Percentiles rank a stretch among this genome's conserved stretches.
Evolutionary conservation across 2,888 invertebrate species (phyloP).

Genomic region (Xanthostigma xanthostigma): DNA sequence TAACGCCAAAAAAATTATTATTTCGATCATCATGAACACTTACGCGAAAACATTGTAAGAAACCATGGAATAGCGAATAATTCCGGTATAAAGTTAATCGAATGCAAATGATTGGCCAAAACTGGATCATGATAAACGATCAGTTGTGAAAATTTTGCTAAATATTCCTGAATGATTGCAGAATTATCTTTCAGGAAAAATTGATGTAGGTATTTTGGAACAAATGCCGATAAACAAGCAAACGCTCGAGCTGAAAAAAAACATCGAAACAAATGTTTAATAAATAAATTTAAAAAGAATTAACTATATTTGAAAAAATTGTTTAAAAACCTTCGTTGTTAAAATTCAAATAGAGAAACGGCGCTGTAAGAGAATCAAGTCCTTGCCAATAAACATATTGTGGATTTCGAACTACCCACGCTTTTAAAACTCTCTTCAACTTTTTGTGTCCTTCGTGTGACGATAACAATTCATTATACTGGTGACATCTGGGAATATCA

Average conservation of each 20-base stretch:
- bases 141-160: conserved; percentile 92
- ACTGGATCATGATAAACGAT: conserved; percentile 91
- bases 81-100: conserved; percentile 92
- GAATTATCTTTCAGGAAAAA: conserved; percentile 97
- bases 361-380: conserved; percentile 92
- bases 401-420: conserved; percentile 88
- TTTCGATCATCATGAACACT: conserved; percentile 28
- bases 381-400: conserved; percentile 99
- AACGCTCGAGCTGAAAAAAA: conserved; percentile 73
- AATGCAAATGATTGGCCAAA: conserved; percentile 77
- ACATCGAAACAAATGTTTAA: conserved; percentile 3
- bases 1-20: conserved; percentile 1
- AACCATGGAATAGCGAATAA: conserved; percentile 99
- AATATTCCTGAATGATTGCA: conserved; percentile 89
- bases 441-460: conserved; percentile 86
- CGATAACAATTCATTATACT: conserved; percentile 92
- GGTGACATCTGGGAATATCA: conserved; percentile 97
- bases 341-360: conserved; percentile 92
- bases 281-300: not conserved
- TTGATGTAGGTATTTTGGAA: conserved; percentile 90
- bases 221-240: conserved; percentile 86
- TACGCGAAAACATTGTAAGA: conserved; percentile 95
- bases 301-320: conserved; percentile 4
- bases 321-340: conserved; percentile 73
- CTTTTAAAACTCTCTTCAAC: conserved; percentile 84